Conservation (phyloP, 2,113 vertebrate species). For the Ivindomyrus marchei region DNA sequence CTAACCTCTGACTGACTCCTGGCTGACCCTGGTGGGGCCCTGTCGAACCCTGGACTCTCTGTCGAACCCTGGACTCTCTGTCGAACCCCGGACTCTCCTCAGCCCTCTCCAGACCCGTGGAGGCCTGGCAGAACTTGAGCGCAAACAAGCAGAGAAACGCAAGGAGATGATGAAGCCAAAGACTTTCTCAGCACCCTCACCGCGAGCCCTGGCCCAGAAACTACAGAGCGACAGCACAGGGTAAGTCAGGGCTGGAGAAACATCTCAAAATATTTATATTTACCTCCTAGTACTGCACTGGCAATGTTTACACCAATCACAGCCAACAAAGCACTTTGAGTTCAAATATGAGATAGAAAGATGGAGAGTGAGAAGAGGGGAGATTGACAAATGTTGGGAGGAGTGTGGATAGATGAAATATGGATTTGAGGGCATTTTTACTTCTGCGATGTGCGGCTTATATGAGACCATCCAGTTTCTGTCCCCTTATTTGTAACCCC, state of each 20-base stretch:
- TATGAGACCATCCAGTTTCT: not conserved
- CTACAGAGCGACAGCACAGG: constrained; percentile 60
- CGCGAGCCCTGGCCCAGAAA: constrained; percentile 74
- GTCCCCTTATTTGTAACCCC: not conserved
- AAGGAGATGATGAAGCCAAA: constrained; percentile 72
- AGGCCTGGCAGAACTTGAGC: constrained; percentile 56
- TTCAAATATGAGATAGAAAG: not conserved
- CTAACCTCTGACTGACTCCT: not conserved
- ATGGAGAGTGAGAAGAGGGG: not conserved
- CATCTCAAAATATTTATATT: not conserved
- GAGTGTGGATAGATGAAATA: not conserved
- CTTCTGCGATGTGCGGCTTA: not conserved
- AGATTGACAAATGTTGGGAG: not conserved
- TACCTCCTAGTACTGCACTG: not conserved
- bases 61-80: not conserved
- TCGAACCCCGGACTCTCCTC: not conserved
- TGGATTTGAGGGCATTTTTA: not conserved
- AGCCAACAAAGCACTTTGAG: not conserved
- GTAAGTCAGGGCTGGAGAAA: not conserved
- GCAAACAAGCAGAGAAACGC: constrained; percentile 66
- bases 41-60: too few species aligned
- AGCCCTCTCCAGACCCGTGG: constrained; percentile 24
- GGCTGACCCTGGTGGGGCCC: not conserved
- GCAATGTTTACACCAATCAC: not conserved
- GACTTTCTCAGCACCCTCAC: constrained; percentile 60